Evolutionary conservation across 2,888 invertebrate genomes (phyloP).

Genomic region (Pachycephus smyrnensis): DNA sequence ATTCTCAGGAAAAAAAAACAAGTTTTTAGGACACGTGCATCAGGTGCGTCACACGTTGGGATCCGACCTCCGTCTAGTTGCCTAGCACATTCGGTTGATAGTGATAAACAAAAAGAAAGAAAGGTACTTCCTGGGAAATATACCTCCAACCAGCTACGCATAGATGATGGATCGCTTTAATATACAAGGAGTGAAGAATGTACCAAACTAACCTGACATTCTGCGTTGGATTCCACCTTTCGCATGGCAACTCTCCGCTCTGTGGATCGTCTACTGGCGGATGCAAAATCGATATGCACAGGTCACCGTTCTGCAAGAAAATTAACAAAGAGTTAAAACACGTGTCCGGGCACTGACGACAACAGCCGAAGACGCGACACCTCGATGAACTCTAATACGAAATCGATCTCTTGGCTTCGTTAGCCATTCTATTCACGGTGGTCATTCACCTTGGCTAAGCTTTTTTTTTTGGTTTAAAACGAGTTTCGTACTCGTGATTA

Average conservation of each 20-base stretch:
- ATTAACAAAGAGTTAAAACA: slow-evolving; percentile 15
- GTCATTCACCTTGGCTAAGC: neutral
- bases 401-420: neutral
- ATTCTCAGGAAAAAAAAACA: neutral
- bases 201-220: slow-evolving; percentile 78
- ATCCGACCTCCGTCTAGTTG: neutral
- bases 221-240: slow-evolving; percentile 99
- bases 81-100: neutral
- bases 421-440: neutral
- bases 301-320: slow-evolving; percentile 90
- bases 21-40: neutral
- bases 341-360: neutral
- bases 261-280: slow-evolving; percentile 99
- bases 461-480: neutral
- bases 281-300: slow-evolving; percentile 99
- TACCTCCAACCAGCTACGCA: neutral
- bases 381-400: neutral
- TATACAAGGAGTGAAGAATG: neutral
- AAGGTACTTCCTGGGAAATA: neutral
- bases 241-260: slow-evolving; percentile 98
- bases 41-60: neutral
- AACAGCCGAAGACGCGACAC: neutral
- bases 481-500: neutral
- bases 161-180: neutral
- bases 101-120: neutral